Evolutionary conservation across 2,113 vertebrate species (phyloP), one percentile per base, ranked within the genome.

Genomic region (Bambusicola thoracicus): DNA sequence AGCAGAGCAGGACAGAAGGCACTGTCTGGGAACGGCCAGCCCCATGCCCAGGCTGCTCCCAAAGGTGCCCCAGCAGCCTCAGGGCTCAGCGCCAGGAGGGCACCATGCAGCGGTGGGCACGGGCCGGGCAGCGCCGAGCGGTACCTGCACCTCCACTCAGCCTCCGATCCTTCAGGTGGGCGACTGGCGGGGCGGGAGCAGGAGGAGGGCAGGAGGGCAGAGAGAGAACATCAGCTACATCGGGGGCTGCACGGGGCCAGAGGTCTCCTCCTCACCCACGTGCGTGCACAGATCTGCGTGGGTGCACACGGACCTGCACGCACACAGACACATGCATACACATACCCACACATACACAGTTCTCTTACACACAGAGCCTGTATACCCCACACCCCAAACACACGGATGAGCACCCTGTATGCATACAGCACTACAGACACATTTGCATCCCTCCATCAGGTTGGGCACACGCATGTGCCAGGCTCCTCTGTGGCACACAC

Each of bases 141-240:
- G 96, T 99, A 99, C 99, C 99, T 99, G 99, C 97, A 97, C 99
- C 98, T 98, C 98, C 99, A 98, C 99, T 99, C 98, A 99, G 98
- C 98, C 99, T 99, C 97, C 98, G 99, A 97, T 99, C 99, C 99
- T 99, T 99, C 98, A 99, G 98, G 98, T 98, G 98, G 13, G 99
- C 98, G 92, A 99, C 99, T 99, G 98, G 98, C 97, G 98, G 97
- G 97, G 97, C 91, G 92, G 92, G 92, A 97, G 97, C 91, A 78
- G 97, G 96, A 97, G 97, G 93, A 97, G 93, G 97, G 92, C 75
- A 81, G 41, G 89, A 95, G 62, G 85, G 70, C 89, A 96, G 86
- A 94, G 65, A 95, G 55, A 95, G 48, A 91, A 44, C 1, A 5
- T 95, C 87, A 93, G 77, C 80, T 8, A 1, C 24, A 21, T 10